Percentiles rank a stretch among this genome's conserved stretches.
phyloP scores from a whole-genome alignment of 2,113 vertebrate species.

The Otus sunia region DNA sequence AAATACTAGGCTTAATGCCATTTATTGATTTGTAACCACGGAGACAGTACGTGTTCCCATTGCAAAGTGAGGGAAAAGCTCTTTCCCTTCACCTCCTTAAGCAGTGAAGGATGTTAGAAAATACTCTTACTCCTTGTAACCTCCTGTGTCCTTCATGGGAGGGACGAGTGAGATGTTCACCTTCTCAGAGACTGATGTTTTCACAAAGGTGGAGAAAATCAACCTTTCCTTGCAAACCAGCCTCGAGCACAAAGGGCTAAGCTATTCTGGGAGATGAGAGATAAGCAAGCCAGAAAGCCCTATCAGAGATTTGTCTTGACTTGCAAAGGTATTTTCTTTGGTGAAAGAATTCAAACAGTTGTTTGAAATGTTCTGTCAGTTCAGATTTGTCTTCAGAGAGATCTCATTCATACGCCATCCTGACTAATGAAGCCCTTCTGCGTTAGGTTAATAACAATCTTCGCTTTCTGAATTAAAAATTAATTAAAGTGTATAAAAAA shows the following conservation, averaged over 20 bases:
- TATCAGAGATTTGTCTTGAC: constrained; percentile 44
- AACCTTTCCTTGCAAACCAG: constrained; percentile 21
- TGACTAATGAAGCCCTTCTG: not conserved
- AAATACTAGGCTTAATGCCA: not conserved
- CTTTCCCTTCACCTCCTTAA: not conserved
- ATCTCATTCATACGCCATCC: not conserved
- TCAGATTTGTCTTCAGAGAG: not conserved
- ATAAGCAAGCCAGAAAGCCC: constrained; percentile 30
- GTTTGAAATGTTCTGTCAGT: not conserved
- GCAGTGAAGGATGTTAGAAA: not conserved
- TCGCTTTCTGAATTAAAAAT: not conserved
- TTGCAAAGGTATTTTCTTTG: constrained; percentile 48
- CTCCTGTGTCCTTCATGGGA: not conserved
- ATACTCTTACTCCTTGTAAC: not conserved
- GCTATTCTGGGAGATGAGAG: constrained; percentile 21
- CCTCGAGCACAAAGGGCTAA: constrained; percentile 24
- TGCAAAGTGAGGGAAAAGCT: not conserved
- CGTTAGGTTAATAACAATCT: not conserved
- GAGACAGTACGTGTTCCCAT: not conserved
- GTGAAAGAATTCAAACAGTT: constrained; percentile 23
- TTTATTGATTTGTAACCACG: constrained; percentile 22
- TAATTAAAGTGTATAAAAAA: not conserved
- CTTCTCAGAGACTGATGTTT: not conserved
- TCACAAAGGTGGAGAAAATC: not conserved
- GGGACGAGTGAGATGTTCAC: not conserved